Conservation (phyloP, 2,888 invertebrate species). For the Pyrochroa serraticornis region DNA sequence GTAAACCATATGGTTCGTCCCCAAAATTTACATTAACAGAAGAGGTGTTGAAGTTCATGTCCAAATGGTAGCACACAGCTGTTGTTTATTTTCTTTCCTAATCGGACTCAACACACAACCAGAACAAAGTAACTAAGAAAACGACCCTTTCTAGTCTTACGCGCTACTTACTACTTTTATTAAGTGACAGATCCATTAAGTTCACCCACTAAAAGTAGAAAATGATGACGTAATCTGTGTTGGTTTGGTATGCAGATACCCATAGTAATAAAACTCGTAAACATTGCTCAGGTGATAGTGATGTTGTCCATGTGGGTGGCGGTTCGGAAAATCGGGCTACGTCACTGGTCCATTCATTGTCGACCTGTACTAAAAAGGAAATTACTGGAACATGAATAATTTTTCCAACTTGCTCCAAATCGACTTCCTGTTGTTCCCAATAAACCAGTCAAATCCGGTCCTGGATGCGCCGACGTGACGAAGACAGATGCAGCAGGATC, state of each 20-base stretch:
- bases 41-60: slow-evolving; percentile 30
- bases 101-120: no score
- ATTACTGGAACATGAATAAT: neutral
- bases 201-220: slow-evolving; percentile 10
- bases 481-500: slow-evolving; percentile 4
- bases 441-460: neutral
- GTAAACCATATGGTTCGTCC: slow-evolving; percentile 28
- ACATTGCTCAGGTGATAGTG: slow-evolving; percentile 17
- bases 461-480: neutral
- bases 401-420: slow-evolving; percentile 11
- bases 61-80: neutral
- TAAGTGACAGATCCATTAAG: slow-evolving; percentile 13
- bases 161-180: neutral
- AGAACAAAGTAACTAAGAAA: slow-evolving; percentile 2
- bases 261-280: slow-evolving; percentile 19
- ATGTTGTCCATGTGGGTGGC: slow-evolving; percentile 12
- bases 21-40: slow-evolving; percentile 25
- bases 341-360: slow-evolving; percentile 32
- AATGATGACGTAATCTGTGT: slow-evolving; percentile 24
- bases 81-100: no score
- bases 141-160: neutral
- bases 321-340: slow-evolving; percentile 2
- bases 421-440: slow-evolving; percentile 3
- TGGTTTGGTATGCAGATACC: slow-evolving; percentile 27
- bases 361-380: slow-evolving; percentile 7